phyloP scores from a whole-genome alignment of 64 coral and sea anemone genomes.

The Stichodactyla mertensii region DNA sequence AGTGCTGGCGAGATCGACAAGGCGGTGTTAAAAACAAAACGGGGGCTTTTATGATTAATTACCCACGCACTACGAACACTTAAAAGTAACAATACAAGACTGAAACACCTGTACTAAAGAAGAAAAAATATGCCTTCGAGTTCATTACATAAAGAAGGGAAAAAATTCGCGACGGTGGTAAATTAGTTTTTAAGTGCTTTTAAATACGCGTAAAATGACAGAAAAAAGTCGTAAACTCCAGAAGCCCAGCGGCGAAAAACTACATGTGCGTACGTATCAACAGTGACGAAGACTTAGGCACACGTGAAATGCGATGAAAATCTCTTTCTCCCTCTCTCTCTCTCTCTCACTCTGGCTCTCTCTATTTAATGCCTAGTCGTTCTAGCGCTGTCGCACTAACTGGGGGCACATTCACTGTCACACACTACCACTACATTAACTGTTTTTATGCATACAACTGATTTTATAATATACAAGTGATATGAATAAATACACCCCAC shows the following conservation, averaged over 20 bases:
- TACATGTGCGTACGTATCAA: neutral
- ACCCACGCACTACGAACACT: neutral
- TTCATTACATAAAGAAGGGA: neutral
- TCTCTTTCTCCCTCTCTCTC: too few relatives aligned
- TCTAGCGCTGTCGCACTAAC: too few relatives aligned
- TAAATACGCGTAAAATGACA: neutral
- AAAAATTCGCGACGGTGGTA: neutral
- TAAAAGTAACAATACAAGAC: neutral
- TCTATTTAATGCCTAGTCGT: too few relatives aligned
- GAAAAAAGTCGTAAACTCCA: neutral
- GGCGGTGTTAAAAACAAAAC: neutral
- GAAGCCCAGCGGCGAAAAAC: neutral
- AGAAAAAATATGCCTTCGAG: neutral
- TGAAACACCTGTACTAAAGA: neutral
- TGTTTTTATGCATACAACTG: too few relatives aligned
- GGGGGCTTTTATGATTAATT: neutral
- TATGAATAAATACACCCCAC: too few relatives aligned
- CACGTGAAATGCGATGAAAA: neutral
- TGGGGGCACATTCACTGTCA: too few relatives aligned
- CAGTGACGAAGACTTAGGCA: neutral
- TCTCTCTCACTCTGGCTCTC: too few relatives aligned
- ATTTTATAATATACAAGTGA: too few relatives aligned
- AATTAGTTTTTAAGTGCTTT: slow-evolving; percentile 3
- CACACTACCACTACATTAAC: too few relatives aligned
- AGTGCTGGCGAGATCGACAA: too few relatives aligned